Evolutionary conservation across 1,140 invertebrate species (phyloP), one percentile per base, ranked within the genome.

Genomic region (Centruroides vittatus): DNA sequence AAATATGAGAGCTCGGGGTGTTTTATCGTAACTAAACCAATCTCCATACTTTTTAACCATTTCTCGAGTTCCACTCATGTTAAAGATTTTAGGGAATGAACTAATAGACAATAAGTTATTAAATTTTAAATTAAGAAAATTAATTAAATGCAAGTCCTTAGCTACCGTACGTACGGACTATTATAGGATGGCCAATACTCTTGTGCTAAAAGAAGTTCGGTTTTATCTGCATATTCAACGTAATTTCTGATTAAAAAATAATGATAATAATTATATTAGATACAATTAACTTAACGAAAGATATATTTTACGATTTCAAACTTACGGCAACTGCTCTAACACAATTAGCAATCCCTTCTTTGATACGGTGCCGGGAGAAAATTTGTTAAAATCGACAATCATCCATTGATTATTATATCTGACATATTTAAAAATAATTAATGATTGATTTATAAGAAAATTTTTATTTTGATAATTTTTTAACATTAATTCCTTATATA

Each of bases 341-440:
- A 94, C 77, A 79, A 82, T 85, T 0, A 94, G 71, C 36, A 88
- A 70, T 23, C 68, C 83, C 64, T 79, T 77, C 41, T 76, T 73
- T 35, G 78, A 72, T 23, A 72, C 68, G 35, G 72, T 69, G 0
- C 73, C 71, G 7, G 81, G 78, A 23, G 74, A 74, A 62, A 84
- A 84, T 70, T 74, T 67, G 72, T 80, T 79, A 77, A 81, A 85
- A 73, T 93, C 85, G 0, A 92, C 76, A 8, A 87, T 75, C 62
- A 92, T 81, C 91, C 91, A 97, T 71, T 95, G 88, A 66, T 92
- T 89, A 69, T 86, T 87, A 59, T 89, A 87, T 3, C 76, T 78
- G 23, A 23, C 23, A 23, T 23, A 23, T 23, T 23, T 23, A 23
- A 23, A 23, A 23, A 23, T 23, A 23, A 23, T 23, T 23, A 23